Base-by-base conservation (phyloP, 2,888 invertebrate genomes). In the Diaprepes abbreviatus region DNA sequence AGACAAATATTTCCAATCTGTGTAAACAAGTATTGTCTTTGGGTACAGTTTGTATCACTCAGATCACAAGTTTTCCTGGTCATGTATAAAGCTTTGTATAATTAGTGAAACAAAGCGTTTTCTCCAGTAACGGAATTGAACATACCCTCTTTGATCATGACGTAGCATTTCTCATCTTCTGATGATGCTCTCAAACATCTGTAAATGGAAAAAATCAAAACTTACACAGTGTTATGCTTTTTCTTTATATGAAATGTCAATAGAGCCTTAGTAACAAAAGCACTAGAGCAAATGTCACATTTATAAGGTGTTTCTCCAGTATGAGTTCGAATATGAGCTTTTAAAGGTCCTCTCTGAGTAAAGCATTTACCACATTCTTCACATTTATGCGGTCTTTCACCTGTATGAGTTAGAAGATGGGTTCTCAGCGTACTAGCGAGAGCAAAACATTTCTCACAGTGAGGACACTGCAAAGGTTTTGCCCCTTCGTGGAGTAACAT, bases 291-390 rank as follows among this genome's bases (percentile, higher is more conserved):
- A 31, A 71, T 12, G 5, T 70, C 69, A 40, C 78, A 89, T 0
- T 86, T 82, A 73, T 85, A 71, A 6, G 68, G 67, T 14, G 48
- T 12, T 16, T 71, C 68, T 1, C 68, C 68, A 16, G 68, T 38
- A 86, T 71, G 71, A 6, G 14, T 57, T 4, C 68, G 16, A 48
- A 71, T 31, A 43, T 89, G 89, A 73, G 88, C 88, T 75, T 87
- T 88, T 71, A 89, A 86, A 45, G 88, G 88, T 71, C 88, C 87
- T 21, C 87, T 84, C 82, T 89, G 88, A 16, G 86, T 86, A 83
- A 89, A 89, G 10, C 87, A 87, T 81, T 88, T 89, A 12, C 87
- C 87, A 81, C 89, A 89, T 78, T 86, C 85, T 72, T 87, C 84
- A 79, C 89, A 89, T 70, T 87, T 86, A 81, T 88, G 87, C 14